These are phyloP conservation scores for Melipona bicolor DNA, from an alignment of 2,888 invertebrate genomes.

Conservation along the genomic window DNA sequence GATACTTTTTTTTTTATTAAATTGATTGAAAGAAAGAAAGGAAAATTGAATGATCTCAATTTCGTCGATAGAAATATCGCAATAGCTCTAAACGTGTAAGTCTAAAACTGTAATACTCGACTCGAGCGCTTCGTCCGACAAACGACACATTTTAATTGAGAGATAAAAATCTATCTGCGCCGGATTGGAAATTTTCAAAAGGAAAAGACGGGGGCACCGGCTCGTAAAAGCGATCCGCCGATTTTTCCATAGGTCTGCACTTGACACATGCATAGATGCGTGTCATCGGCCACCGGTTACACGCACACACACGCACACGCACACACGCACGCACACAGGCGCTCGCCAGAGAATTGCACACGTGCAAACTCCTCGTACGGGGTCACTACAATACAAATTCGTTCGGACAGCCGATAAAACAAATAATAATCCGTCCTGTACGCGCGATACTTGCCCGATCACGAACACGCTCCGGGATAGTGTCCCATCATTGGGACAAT, in stretches of 20 bases:
- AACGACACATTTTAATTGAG: conserved; percentile 51
- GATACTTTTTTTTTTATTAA: too few species aligned
- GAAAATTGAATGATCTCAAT: too few species aligned
- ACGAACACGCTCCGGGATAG: conserved; percentile 25
- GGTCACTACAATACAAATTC: conserved; percentile 19
- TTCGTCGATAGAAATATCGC: not conserved
- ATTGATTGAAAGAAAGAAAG: too few species aligned
- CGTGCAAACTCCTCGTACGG: conserved; percentile 4
- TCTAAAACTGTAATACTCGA: not conserved
- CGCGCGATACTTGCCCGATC: conserved; percentile 54
- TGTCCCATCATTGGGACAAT: conserved; percentile 28
- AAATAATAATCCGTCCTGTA: conserved; percentile 61
- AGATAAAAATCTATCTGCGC: not conserved
- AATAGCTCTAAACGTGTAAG: not conserved
- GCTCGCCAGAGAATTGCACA: not conserved
- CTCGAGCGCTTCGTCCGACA: conserved; percentile 22
- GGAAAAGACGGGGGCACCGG: not conserved
- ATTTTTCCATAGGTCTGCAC: conserved; percentile 57
- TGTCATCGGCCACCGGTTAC: conserved; percentile 37
- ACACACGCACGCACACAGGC: not conserved
- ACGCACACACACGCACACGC: not conserved
- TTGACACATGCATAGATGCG: conserved; percentile 60
- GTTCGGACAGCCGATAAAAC: conserved; percentile 49
- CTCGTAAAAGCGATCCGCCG: conserved; percentile 59
- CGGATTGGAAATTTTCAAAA: not conserved